These are phyloP conservation scores for Bacillus rossius DNA, from an alignment of 1,140 invertebrate species.

Conservation along the genomic window DNA sequence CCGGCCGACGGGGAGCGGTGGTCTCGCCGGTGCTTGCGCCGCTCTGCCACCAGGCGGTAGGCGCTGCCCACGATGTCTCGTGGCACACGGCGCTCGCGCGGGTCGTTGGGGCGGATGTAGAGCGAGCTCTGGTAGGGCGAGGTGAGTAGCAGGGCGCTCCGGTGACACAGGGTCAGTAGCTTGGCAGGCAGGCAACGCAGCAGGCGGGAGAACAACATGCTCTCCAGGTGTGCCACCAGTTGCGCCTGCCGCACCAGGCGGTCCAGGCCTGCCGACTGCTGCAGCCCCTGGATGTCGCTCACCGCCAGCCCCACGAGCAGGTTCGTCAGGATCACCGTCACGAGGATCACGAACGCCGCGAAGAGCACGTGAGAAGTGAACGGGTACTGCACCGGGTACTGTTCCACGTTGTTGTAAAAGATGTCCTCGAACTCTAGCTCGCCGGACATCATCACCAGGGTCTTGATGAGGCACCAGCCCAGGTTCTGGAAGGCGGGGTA, in stretches of 20 bases:
- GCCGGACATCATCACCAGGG: slow-evolving; percentile 85
- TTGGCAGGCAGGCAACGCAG: slow-evolving; percentile 58
- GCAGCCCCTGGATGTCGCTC: slow-evolving; percentile 76
- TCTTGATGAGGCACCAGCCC: slow-evolving; percentile 61
- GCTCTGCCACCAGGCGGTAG: slow-evolving; percentile 62
- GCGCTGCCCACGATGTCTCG: slow-evolving; percentile 63
- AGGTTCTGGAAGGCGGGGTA: slow-evolving; percentile 62
- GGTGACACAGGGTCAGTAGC: slow-evolving; percentile 56
- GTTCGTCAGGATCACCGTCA: slow-evolving; percentile 82
- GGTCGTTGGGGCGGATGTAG: slow-evolving; percentile 71
- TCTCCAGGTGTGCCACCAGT: slow-evolving; percentile 70
- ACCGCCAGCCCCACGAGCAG: slow-evolving; percentile 79
- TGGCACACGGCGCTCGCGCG: slow-evolving; percentile 67
- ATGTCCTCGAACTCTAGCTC: slow-evolving; percentile 81
- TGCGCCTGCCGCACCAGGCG: slow-evolving; percentile 72
- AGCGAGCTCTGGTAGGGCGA: slow-evolving; percentile 63
- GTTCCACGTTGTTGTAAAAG: slow-evolving; percentile 56
- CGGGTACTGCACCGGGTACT: slow-evolving; percentile 47
- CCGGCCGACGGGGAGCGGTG: neutral
- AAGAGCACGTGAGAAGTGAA: slow-evolving; percentile 71
- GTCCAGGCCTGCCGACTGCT: slow-evolving; percentile 72
- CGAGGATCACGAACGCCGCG: slow-evolving; percentile 68
- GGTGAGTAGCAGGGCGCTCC: slow-evolving; percentile 61
- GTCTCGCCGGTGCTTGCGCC: slow-evolving; percentile 15
- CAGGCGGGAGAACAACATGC: slow-evolving; percentile 70